These are phyloP conservation scores for Mormyrus lacerda DNA, from an alignment of 2,113 vertebrate genomes.

Conservation along the genomic window DNA sequence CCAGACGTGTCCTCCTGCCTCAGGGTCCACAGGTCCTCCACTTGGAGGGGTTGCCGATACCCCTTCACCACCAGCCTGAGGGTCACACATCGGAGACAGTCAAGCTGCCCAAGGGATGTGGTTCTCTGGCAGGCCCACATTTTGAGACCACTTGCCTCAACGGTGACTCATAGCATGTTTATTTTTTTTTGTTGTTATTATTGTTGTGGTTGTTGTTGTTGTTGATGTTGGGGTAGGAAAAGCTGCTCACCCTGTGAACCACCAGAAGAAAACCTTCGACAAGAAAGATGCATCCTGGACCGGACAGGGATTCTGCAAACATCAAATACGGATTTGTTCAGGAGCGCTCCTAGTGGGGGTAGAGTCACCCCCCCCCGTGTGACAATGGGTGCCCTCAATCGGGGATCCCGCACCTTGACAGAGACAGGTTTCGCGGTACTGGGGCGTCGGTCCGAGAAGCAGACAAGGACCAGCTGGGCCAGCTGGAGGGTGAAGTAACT, in stretches of 20 bases:
- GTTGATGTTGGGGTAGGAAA: slow-evolving; percentile 4
- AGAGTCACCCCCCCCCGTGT: neutral
- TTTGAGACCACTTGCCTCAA: neutral
- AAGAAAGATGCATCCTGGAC: slow-evolving; percentile 72
- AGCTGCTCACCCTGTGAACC: slow-evolving; percentile 71
- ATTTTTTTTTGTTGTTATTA: neutral
- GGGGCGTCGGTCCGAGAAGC: slow-evolving; percentile 64
- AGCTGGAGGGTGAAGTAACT: slow-evolving; percentile 58
- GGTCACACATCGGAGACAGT: neutral
- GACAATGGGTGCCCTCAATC: too few species aligned
- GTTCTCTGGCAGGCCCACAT: neutral
- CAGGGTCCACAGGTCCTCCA: slow-evolving; percentile 70
- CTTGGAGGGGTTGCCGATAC: slow-evolving; percentile 51
- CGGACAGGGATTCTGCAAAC: slow-evolving; percentile 71
- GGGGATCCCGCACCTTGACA: slow-evolving; percentile 47
- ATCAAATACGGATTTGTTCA: neutral
- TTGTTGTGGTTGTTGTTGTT: neutral
- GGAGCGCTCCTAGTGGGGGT: neutral
- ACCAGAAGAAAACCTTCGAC: slow-evolving; percentile 79
- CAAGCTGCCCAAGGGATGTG: neutral
- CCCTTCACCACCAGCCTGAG: slow-evolving; percentile 67
- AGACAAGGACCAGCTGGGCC: slow-evolving; percentile 65
- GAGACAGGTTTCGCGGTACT: slow-evolving; percentile 46
- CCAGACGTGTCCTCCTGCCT: slow-evolving; percentile 62
- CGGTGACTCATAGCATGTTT: neutral